phyloP scores from a whole-genome alignment of 1,140 invertebrate species.

The Bombus sylvicola region DNA sequence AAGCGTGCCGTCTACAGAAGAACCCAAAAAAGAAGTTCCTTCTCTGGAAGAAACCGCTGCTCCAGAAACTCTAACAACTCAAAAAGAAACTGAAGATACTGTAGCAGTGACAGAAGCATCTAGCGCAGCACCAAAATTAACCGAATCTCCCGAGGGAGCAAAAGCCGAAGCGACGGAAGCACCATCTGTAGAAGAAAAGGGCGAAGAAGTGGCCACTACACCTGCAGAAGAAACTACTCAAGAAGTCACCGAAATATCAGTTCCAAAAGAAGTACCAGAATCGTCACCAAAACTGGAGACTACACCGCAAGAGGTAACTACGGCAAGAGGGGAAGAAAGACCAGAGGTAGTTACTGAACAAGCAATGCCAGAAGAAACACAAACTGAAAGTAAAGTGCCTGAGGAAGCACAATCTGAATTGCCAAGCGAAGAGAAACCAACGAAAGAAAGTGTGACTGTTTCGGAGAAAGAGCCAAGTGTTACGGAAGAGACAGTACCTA shows the following conservation, averaged over 20 bases:
- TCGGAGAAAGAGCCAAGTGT: conserved; percentile 16
- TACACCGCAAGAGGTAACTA: conserved; percentile 26
- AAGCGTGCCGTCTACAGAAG: conserved; percentile 41
- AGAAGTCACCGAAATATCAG: conserved; percentile 11
- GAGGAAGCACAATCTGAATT: conserved; percentile 29
- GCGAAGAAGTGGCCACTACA: conserved; percentile 35
- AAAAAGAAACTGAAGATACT: conserved; percentile 12
- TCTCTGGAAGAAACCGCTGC: neutral
- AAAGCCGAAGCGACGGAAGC: conserved; percentile 51
- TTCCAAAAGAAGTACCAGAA: conserved; percentile 44
- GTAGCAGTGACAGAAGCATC: conserved; percentile 1
- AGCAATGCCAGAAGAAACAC: conserved; percentile 68
- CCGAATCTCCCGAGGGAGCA: conserved; percentile 37
- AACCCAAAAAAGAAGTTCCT: conserved; percentile 22
- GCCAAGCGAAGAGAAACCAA: conserved; percentile 29
- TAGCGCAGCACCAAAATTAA: conserved; percentile 4
- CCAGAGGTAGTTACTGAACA: conserved; percentile 39
- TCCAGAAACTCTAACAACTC: conserved; percentile 16
- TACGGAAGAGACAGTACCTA: conserved; percentile 27
- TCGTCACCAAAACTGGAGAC: conserved; percentile 7
- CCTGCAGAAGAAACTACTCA: conserved; percentile 16
- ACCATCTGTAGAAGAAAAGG: conserved; percentile 26
- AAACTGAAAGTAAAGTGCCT: conserved; percentile 80
- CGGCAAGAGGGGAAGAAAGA: conserved; percentile 25
- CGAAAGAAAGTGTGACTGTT: conserved; percentile 37